These are phyloP conservation scores for Parthenolecanium corni DNA, from an alignment of 2,888 invertebrate species.

Conservation along the genomic window DNA sequence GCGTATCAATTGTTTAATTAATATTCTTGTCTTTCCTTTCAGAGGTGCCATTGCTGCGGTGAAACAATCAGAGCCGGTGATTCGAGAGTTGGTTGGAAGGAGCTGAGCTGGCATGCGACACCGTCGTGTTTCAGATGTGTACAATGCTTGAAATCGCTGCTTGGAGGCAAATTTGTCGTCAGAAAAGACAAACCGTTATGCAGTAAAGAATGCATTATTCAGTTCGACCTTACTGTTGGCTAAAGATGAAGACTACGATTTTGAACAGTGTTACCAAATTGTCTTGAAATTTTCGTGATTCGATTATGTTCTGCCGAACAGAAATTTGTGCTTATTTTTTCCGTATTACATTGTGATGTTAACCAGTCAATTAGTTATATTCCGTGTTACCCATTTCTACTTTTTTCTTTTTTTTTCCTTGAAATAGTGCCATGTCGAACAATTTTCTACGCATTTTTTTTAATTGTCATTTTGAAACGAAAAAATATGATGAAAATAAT, in stretches of 20 bases:
- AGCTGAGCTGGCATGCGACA: slow-evolving; percentile 31
- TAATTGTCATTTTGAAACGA: no score
- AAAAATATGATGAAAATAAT: no score
- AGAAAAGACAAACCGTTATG: slow-evolving; percentile 28
- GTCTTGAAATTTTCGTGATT: no score
- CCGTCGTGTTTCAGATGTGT: slow-evolving; percentile 29
- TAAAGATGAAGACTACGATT: background rate
- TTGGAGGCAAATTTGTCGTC: slow-evolving; percentile 30
- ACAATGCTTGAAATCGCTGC: slow-evolving; percentile 30
- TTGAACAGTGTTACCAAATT: no score
- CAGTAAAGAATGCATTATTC: slow-evolving; percentile 29
- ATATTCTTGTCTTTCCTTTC: background rate
- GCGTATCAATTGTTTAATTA: background rate
- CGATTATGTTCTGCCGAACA: no score
- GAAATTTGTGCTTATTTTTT: no score
- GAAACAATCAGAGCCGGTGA: slow-evolving; percentile 28
- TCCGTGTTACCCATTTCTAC: no score
- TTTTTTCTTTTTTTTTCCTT: no score
- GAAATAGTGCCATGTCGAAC: no score
- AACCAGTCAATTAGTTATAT: no score
- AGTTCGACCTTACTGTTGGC: background rate
- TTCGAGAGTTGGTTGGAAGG: slow-evolving; percentile 29
- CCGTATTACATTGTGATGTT: no score
- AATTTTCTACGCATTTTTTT: no score
- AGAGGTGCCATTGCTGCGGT: slow-evolving; percentile 30